Evolutionary conservation across 2,113 vertebrate species (phyloP).

Genomic region (Apus apus): DNA sequence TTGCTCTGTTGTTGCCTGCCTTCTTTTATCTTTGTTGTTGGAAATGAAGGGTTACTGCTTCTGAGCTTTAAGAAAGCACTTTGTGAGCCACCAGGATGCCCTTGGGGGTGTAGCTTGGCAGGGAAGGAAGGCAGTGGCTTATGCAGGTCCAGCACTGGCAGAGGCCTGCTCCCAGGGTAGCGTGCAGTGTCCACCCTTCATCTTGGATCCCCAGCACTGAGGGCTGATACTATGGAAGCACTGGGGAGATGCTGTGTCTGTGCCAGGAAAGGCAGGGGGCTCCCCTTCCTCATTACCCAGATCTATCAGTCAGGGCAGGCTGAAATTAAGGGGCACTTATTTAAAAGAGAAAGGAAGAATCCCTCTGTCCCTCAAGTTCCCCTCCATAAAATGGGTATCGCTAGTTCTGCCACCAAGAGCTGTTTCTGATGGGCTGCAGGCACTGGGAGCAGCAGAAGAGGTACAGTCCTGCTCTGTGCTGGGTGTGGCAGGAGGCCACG

Average conservation of each 20-base stretch:
- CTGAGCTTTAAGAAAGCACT: not conserved
- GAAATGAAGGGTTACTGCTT: not conserved
- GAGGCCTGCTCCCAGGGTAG: not conserved
- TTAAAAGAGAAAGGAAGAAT: not conserved
- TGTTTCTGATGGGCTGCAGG: not conserved
- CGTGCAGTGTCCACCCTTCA: not conserved
- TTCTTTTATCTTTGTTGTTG: not conserved
- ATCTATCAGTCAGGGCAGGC: not conserved
- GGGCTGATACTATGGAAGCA: not conserved
- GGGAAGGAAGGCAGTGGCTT: not conserved
- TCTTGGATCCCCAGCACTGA: not conserved
- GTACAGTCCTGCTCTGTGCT: accelerated
- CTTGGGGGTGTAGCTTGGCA: not conserved
- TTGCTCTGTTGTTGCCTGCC: not conserved
- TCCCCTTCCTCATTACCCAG: not conserved
- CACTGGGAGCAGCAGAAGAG: not conserved
- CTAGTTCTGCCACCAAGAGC: not conserved
- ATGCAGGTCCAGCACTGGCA: not conserved
- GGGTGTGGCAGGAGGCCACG: not conserved
- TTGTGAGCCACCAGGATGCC: not conserved
- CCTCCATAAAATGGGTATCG: not conserved
- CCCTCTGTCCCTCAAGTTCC: not conserved
- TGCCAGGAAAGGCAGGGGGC: not conserved
- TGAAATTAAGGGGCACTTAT: not conserved
- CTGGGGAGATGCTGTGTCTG: accelerated